These are phyloP conservation scores for Sinotaia quadrata DNA, from an alignment of 2,888 invertebrate genomes.

Conservation along the genomic window DNA sequence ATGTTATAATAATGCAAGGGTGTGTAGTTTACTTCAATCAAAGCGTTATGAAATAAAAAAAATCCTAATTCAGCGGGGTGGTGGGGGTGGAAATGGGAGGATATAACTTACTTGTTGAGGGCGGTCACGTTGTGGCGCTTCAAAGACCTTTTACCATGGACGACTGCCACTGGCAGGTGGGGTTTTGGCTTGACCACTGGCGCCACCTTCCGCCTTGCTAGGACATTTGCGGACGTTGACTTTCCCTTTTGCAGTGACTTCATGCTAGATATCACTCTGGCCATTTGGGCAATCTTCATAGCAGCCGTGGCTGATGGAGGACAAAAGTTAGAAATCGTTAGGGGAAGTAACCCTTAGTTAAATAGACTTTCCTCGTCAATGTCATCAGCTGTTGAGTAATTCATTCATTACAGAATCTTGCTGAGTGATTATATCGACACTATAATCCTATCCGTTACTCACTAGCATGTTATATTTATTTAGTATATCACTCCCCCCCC, in stretches of 20 bases:
- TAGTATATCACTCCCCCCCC: too few relatives aligned
- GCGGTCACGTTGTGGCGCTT: constrained; percentile 9
- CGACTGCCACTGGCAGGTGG: constrained; percentile 38
- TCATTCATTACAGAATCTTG: too few relatives aligned
- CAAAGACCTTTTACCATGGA: constrained; percentile 38
- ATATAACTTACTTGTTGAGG: constrained; percentile 10
- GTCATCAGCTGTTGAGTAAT: too few relatives aligned
- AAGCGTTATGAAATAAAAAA: too few relatives aligned
- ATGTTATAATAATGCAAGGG: too few relatives aligned
- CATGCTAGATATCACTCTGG: constrained; percentile 18
- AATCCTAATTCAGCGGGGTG: neutral
- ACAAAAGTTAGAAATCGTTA: neutral
- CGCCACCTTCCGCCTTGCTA: neutral
- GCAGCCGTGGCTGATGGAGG: constrained; percentile 33
- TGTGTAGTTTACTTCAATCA: too few relatives aligned
- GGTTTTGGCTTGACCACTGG: constrained; percentile 15
- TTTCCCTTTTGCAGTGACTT: neutral
- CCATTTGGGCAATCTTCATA: constrained; percentile 32
- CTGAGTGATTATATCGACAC: too few relatives aligned
- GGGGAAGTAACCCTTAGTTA: too few relatives aligned
- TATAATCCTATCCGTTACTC: too few relatives aligned
- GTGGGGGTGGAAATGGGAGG: neutral
- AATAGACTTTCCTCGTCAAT: too few relatives aligned
- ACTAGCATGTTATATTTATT: too few relatives aligned
- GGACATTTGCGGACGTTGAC: neutral